Evolutionary conservation across 2,113 vertebrate species (phyloP).

Genomic region (Oreocharis arfaki): DNA sequence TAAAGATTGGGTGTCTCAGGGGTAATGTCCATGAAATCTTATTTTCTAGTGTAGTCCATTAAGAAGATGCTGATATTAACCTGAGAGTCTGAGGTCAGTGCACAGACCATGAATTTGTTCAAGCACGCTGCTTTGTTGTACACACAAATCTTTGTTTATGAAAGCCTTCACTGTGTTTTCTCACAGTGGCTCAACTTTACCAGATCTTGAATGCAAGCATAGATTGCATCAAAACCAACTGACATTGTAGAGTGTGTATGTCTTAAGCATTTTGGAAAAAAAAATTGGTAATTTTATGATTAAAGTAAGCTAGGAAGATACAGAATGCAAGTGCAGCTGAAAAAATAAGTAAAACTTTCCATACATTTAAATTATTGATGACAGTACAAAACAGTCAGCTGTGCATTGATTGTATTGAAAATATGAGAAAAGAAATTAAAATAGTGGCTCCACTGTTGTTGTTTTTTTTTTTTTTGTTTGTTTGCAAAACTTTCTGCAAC

Average conservation of each 20-base stretch:
- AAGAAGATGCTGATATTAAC: neutral
- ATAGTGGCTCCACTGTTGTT: neutral
- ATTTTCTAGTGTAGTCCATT: neutral
- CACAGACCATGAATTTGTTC: neutral
- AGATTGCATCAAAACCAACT: neutral
- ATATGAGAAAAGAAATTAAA: neutral
- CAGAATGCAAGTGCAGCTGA: neutral
- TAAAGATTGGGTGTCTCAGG: neutral
- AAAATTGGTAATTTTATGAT: neutral
- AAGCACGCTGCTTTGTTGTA: neutral
- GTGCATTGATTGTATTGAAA: neutral
- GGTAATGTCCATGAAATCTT: neutral
- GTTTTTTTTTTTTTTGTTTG: neutral
- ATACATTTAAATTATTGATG: neutral
- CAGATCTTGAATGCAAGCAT: neutral
- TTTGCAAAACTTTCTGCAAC: neutral
- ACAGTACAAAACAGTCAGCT: neutral
- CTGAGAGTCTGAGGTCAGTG: neutral
- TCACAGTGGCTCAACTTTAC: neutral
- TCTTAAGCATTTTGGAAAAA: neutral
- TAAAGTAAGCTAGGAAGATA: neutral
- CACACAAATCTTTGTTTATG: neutral
- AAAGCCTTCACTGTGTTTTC: neutral
- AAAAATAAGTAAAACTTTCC: neutral
- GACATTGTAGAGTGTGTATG: rapidly evolving